Evolutionary conservation across 2,797 vertebrate species (phyloP), one percentile per base, ranked within the genome.

Genomic region (Brachymystax lenok): DNA sequence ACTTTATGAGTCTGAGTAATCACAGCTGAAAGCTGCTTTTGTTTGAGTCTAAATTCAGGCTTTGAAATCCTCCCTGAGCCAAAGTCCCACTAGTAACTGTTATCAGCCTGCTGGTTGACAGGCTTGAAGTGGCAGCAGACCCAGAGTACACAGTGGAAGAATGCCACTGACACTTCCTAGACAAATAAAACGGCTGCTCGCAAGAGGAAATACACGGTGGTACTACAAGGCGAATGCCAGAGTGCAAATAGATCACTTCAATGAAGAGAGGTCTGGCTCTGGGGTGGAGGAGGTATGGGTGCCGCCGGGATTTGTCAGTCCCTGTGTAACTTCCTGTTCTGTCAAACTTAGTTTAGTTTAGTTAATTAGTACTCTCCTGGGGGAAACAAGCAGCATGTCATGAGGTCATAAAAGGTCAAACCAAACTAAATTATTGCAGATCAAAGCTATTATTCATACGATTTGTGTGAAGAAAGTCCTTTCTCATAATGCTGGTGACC

Each of bases 321-420:
- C 87, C 85, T 83, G 80, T 74, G 72, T 56, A 51, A 79, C 81
- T 88, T 90, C 91, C 88, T 90, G 88, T 88, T 89, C 75, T 80
- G 81, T 80, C 79, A 85, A 63, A 63, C 21, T 21, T 21, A 21
- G 21, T 63, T 24, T 61, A 61, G n/a, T 61, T 8, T 3, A 84
- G 88, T 87, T 87, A 85, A 82, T 81, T 28, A 1, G 5, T 77
- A 80, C 79, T 86, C 71, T 87, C 85, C 78, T 81, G 56, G 80
- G 10, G 30, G 24, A 67, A 35, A 19, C 0, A 16, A 78, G 82
- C 70, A 10, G 72, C 85, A 77, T 77, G 81, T 77, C 16, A 33
- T n/a, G 75, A 70, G 75, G 35, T 51, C 56, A 73, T 7, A 56
- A 52, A 56, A 40, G 28, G 27, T 63, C 73, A 67, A 79, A 76